Conservation (phyloP, 2,888 invertebrate genomes). For the Drosophila incognita region DNA sequence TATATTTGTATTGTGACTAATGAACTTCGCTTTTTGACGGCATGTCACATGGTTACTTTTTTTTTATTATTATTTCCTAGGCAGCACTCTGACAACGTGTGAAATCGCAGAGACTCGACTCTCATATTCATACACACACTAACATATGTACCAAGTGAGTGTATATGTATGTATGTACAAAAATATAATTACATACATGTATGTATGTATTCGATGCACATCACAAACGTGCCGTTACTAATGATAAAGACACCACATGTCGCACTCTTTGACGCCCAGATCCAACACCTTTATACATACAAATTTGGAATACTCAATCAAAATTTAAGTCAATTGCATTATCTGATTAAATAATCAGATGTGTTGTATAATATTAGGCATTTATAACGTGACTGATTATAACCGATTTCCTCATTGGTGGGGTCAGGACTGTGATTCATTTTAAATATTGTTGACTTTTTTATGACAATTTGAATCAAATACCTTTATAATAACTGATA, state of each 20-base stretch:
- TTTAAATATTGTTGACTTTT: constrained; percentile 3
- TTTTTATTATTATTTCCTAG: constrained; percentile 2
- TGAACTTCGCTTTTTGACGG: constrained; percentile 67
- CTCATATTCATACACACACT: constrained; percentile 4
- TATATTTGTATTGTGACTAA: constrained; percentile 65
- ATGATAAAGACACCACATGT: constrained; percentile 70
- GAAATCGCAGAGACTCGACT: constrained; percentile 54
- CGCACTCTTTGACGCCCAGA: constrained; percentile 28
- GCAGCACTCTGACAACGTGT: constrained; percentile 61
- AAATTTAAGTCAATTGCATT: background rate
- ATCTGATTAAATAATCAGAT: background rate
- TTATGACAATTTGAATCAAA: background rate
- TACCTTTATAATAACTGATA: background rate
- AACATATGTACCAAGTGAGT: background rate
- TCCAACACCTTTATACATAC: constrained; percentile 2
- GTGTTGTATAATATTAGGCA: background rate
- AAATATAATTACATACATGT: background rate
- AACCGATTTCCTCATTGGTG: constrained; percentile 5
- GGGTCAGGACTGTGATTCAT: constrained; percentile 14
- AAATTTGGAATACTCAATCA: background rate
- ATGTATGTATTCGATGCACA: constrained; percentile 11
- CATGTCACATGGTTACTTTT: constrained; percentile 60
- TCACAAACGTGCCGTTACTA: constrained; percentile 66
- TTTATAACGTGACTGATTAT: background rate
- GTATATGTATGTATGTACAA: background rate